These are phyloP conservation scores for Brachionus manjavacas DNA, from an alignment of 1,140 invertebrate species.

Conservation along the genomic window DNA sequence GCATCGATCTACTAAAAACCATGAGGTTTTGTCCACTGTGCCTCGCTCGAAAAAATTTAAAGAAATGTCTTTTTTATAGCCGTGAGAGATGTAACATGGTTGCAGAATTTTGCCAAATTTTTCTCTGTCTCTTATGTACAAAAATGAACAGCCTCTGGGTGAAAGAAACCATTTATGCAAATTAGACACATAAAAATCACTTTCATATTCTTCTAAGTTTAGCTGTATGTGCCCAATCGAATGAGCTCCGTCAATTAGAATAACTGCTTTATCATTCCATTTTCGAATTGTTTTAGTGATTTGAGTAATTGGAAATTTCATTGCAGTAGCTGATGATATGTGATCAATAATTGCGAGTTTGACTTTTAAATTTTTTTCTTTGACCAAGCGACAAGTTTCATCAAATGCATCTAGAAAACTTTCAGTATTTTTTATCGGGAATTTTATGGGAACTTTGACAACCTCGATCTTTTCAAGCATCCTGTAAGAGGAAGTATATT, in stretches of 20 bases:
- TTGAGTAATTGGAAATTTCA: constrained; percentile 14
- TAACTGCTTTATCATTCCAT: not conserved
- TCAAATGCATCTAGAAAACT: not conserved
- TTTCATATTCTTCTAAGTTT: not conserved
- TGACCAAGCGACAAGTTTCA: not conserved
- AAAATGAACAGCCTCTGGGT: constrained; percentile 32
- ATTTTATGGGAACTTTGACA: not conserved
- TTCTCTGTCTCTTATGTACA: not conserved
- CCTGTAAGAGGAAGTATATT: not conserved
- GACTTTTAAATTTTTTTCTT: not conserved
- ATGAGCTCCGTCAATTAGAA: constrained; percentile 27
- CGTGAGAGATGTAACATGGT: constrained; percentile 8
- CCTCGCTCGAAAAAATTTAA: constrained; percentile 19
- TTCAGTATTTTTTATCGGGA: not conserved
- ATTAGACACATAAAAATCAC: constrained; percentile 38
- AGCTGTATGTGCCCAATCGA: not conserved
- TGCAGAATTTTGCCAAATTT: not conserved
- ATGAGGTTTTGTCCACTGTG: constrained; percentile 14
- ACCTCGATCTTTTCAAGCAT: not conserved
- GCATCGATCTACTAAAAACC: not conserved
- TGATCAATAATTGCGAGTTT: constrained; percentile 14
- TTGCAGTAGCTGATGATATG: constrained; percentile 3
- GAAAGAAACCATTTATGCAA: constrained; percentile 38
- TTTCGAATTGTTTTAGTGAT: not conserved
- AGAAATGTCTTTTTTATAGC: not conserved